Conservation (phyloP, 2,888 invertebrate genomes). For the Apoda limacodes region DNA sequence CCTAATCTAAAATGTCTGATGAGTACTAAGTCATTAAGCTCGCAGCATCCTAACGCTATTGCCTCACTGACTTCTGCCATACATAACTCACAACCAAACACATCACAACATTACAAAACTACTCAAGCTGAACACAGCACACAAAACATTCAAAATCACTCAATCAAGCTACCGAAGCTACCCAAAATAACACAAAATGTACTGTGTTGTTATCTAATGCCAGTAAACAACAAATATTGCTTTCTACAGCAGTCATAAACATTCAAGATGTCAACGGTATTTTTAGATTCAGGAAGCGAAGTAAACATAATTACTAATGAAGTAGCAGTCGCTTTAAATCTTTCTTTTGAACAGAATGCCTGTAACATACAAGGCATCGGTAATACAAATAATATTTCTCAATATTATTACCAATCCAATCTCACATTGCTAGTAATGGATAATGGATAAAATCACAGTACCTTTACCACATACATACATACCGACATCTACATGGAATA, state of each 20-base stretch:
- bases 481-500: conserved; percentile 1
- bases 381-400: no score
- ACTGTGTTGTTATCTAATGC: no score
- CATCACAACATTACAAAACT: no score
- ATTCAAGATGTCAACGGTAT: not conserved
- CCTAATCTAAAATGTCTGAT: no score
- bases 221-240: not conserved
- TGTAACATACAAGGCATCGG: not conserved
- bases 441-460: conserved; percentile 1
- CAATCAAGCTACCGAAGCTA: no score
- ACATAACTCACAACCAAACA: no score
- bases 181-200: no score
- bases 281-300: conserved; percentile 1
- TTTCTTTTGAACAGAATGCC: not conserved
- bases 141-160: not conserved
- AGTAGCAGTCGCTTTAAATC: not conserved
- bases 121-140: not conserved
- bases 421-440: not conserved
- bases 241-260: conserved; percentile 1
- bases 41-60: no score
- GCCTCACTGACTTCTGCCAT: no score
- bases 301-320: not conserved
- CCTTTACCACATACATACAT: no score
- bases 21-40: no score
- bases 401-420: not conserved